Evolutionary conservation across 2,113 vertebrate genomes (phyloP), one percentile per base, ranked within the genome.

Genomic region (Prochilodus magdalenae): DNA sequence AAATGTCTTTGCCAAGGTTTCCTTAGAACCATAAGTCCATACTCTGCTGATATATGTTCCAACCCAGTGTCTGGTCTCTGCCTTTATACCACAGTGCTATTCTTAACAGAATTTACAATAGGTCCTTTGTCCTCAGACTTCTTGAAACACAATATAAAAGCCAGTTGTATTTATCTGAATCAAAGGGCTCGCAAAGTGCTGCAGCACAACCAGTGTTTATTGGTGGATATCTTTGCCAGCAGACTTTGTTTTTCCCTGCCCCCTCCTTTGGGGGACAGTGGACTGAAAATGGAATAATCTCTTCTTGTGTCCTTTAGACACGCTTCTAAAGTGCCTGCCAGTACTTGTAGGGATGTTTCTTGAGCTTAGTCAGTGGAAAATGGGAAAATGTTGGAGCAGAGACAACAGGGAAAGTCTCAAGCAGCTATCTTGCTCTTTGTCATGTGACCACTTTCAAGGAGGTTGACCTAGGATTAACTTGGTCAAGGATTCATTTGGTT

Each of bases 201-300:
- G 33, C 30, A 69, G 66, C 1, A n/a, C 20, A 40, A 5, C 10
- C 12, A 40, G 7, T 18, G 18, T 14, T n/a, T 36, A 8, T 22
- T 33, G 18, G 30, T 30, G 62, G 4, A 33, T 4, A 20, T 36
- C 30, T 40, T 36, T 70, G 36, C 66, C 36, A 24, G 36, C 33
- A 44, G 66, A 70, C 66, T 40, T 36, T 12, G 33, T 70, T 70
- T 44, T 70, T 70, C 66, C 22, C 66, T 67, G 65, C 66, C 20
- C 22, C 1, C 20, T 69, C 66, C 36, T 70, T 70, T 70, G 11
- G 66, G 33, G 33, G 10, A 44, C 66, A 70, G 66, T 44, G 20
- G 33, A 40, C 36, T 70, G 66, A 40, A 70, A 70, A 44, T 14
- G 33, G 33, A 70, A 70, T 70, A 40, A 70, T 70, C 36, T 26